Evolutionary conservation across 2,797 vertebrate genomes (phyloP), one percentile per base, ranked within the genome.

Genomic region (Spondyliosoma cantharus): DNA sequence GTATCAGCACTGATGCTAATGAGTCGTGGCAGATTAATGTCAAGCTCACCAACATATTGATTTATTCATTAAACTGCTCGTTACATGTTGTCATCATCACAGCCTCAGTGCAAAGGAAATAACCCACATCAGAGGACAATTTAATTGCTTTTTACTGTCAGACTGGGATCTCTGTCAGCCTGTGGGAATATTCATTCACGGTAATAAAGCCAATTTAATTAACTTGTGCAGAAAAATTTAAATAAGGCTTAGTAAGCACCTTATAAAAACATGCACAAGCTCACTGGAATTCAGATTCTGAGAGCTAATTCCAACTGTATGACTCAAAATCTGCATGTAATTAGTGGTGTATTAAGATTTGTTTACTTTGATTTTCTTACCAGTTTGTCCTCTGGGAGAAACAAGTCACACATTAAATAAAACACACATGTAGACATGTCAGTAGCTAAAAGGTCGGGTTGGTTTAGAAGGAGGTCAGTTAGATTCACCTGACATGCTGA

Each of bases 61-160:
- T 80, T 63, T 63, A 68, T 74, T 82, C 11, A 78, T 74, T 70
- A 50, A 58, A 61, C 45, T 27, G 20, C 54, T 71, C 2, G 15
- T 46, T 69, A 63, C 20, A 32, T 19, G 49, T 57, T 42, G 57
- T 60, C 64, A 62, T 74, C 69, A 62, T 48, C 66, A 68, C 11
- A 14, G 11, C 19, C 25, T 66, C 17, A n/a, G 8, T 45, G n/a
- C 65, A 68, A 60, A 63, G 53, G 53, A 73, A 61, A 69, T 46
- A 59, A 68, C 7, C 66, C 46, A 20, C 14, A 71, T 69, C 54
- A 59, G 46, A 70, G 22, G 32, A 60, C 5, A 29, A 17, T 71
- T 77, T 81, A 79, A 87, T 84, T 71, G 46, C 45, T 71, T 81
- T 62, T 77, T 64, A 71, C 50, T 59, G 82, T 57, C 46, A 9